Conservation (phyloP, 2,113 vertebrate genomes). For the Grallaria varia region DNA sequence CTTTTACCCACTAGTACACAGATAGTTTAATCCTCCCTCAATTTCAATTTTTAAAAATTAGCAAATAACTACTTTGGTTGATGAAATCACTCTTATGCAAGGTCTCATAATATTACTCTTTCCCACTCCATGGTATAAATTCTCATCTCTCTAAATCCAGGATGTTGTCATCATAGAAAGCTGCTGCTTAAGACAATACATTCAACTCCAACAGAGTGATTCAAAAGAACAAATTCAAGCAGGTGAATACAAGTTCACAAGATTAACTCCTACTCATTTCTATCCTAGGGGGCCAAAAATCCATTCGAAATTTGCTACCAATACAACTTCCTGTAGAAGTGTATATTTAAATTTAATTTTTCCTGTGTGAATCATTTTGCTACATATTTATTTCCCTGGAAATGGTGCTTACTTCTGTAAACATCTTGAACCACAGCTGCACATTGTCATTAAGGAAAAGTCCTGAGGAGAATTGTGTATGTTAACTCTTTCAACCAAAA, state of each 20-base stretch:
- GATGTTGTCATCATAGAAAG: neutral
- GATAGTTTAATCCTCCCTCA: neutral
- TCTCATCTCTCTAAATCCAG: neutral
- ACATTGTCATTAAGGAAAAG: neutral
- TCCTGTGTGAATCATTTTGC: neutral
- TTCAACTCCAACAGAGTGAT: neutral
- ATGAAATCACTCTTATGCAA: neutral
- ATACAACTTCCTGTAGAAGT: neutral
- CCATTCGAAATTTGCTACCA: neutral
- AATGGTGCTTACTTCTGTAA: neutral
- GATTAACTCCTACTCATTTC: neutral
- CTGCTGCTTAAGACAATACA: neutral
- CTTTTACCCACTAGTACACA: neutral
- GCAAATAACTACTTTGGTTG: neutral
- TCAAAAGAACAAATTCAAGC: neutral
- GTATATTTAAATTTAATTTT: neutral
- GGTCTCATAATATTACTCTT: neutral
- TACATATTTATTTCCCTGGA: neutral
- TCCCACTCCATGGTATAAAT: neutral
- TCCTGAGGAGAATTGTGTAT: neutral
- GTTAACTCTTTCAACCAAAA: neutral
- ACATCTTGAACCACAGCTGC: neutral
- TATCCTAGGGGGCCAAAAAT: neutral
- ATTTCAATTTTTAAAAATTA: neutral
- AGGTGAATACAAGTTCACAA: neutral